phyloP scores from a whole-genome alignment of 2,113 vertebrate species.

The human region DNA sequence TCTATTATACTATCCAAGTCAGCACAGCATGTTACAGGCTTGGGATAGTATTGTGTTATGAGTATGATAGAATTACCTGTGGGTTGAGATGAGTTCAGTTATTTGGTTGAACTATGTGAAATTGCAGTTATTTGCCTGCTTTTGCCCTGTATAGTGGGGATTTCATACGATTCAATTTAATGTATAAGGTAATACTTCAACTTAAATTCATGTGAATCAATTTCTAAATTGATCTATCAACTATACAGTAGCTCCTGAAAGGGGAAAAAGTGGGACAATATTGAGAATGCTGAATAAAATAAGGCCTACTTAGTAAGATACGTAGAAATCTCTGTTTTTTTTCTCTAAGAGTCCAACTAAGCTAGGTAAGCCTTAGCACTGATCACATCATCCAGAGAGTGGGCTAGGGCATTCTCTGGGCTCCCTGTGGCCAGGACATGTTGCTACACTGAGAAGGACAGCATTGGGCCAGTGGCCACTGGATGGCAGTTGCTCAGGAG shows the following conservation, averaged over 20 bases:
- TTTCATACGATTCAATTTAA: neutral
- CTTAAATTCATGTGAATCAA: neutral
- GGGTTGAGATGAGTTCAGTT: neutral
- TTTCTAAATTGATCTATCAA: neutral
- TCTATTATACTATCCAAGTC: no score
- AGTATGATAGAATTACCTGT: neutral
- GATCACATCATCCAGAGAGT: neutral
- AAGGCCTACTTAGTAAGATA: neutral
- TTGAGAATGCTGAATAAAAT: neutral
- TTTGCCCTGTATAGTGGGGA: neutral
- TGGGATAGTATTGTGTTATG: accelerated
- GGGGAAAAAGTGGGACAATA: neutral
- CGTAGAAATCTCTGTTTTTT: neutral
- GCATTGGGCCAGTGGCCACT: neutral
- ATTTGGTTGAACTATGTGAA: neutral
- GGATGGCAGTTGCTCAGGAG: neutral
- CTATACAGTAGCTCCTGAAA: neutral
- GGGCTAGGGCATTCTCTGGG: neutral
- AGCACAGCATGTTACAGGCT: neutral
- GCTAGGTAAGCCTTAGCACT: neutral
- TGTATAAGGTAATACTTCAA: neutral
- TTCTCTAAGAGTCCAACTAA: neutral
- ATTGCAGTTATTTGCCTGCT: neutral
- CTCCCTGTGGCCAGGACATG: neutral
- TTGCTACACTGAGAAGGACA: neutral